Base-by-base conservation (phyloP, 92 coral and sea anemone species). In the Epizoanthus ramosus region DNA sequence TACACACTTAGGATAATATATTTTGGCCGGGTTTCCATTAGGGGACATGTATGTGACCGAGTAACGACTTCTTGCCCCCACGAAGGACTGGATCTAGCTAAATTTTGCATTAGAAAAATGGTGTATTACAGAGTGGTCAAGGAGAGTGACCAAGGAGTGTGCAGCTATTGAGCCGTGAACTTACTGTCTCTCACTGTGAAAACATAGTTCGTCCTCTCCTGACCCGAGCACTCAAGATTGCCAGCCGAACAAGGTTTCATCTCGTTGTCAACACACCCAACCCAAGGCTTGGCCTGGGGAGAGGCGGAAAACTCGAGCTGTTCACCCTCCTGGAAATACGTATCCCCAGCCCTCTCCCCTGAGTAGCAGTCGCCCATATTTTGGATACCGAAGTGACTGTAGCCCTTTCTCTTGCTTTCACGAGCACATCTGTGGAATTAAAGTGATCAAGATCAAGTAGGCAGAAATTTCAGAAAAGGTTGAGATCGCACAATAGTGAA, bases 281-380 rank as follows among this genome's bases (percentile, higher is more conserved):
- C 83, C 97, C 97, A 89, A 47, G 99, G 99, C 79, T 91, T 94
- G 57, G 98, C 97, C 63, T 95, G 97, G 12, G 88, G 75, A 1
- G 75, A 87, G 56, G 98, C 77, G 70, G 89, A 69, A 73, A 94
- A 94, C 53, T 88, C 83, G 22, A 90, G 92, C 57, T 93, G 99
- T 58, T 95, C 99, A 24, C 99, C 99, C 81, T 97, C 98, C 63
- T 92, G 89, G 83, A 86, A 90, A 85, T 86, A 97, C 8, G 97
- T 84, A 47, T 88, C 91, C 17, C 84, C 89, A 8, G 91, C 98
- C 17, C 87, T 89, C 24, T 84, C 92, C 57, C 99, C 99, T 9
- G 99, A 97, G 63, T 92, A 90, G 80, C 99, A 97, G 33, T 97
- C 98, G 25, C 96, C 97, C 73, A 88, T 90, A 82, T 94, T 97